Percentiles rank a stretch among this genome's conserved stretches.
phyloP scores from a whole-genome alignment of 2,888 invertebrate genomes.

The Agapostemon virescens region DNA sequence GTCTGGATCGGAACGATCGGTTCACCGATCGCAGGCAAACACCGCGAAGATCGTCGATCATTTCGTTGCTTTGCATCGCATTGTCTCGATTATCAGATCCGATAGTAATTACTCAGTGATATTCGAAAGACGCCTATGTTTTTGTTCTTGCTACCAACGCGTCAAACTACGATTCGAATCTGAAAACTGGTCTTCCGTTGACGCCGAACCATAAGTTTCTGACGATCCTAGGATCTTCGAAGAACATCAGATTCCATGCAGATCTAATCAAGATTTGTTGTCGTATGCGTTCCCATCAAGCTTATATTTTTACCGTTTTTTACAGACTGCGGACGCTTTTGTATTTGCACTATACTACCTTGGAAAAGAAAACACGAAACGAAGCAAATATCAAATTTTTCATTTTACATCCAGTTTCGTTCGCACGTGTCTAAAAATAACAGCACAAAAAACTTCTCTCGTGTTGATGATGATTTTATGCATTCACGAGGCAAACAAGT shows the following conservation, averaged over 20 bases:
- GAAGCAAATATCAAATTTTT: too few relatives aligned
- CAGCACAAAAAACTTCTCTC: too few relatives aligned
- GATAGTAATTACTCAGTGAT: slow-evolving; percentile 19
- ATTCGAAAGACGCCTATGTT: background rate
- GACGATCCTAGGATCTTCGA: background rate
- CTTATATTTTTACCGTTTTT: background rate
- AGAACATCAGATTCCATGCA: background rate
- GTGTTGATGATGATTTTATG: too few relatives aligned
- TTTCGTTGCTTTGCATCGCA: slow-evolving; percentile 4
- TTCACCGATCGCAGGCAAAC: background rate
- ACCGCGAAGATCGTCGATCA: slow-evolving; percentile 21
- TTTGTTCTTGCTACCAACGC: background rate
- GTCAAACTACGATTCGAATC: slow-evolving; percentile 19
- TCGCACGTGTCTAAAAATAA: too few relatives aligned
- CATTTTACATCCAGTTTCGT: too few relatives aligned
- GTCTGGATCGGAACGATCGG: slow-evolving; percentile 17
- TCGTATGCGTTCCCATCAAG: background rate
- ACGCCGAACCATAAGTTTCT: background rate
- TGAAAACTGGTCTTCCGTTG: background rate
- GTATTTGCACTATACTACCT: background rate
- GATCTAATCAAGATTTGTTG: background rate
- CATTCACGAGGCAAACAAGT: too few relatives aligned
- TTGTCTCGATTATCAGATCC: slow-evolving; percentile 17
- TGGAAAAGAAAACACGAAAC: too few relatives aligned
- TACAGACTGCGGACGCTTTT: background rate